Base-by-base conservation (phyloP, 1,140 invertebrate genomes). In the Neomicropteryx cornuta region DNA sequence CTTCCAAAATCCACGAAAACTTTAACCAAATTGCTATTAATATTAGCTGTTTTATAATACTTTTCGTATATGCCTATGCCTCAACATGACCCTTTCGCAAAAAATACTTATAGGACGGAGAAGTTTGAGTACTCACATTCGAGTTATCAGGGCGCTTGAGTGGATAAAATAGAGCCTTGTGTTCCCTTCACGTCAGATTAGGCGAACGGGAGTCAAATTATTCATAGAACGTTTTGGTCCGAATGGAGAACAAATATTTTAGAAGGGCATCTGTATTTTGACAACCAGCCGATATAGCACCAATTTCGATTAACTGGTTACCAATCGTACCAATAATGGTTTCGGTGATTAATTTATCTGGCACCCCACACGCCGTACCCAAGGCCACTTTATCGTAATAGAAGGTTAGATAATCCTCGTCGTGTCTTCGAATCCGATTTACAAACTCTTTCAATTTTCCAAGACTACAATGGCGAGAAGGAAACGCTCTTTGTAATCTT, bases 241-340 rank as follows among this genome's bases (percentile, higher is more conserved):
- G n/a, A 18, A 35, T 21, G 20, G 6, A 24, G 16, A 32, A 30
- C 13, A 39, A 18, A 18, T 39, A 39, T 22, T 34, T 34, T 11
- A 41, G 20, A n/a, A 41, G n/a, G 2, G 22, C 5, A n/a, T 13
- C 24, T 3, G 32, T 41, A 14, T 29, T 19, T 4, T 19, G 13
- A 16, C 39, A 35, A 3, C 39, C 33, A 28, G 38, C 38, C 11
- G 38, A 39, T 24, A 33, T 10, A 17, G 38, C 38, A 16, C 38
- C 38, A 16, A 39, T 21, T 24, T 39, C 38, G 4, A 33, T 32
- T n/a, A 39, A 24, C 23, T 39, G 22, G 31, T 39, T 18, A 3
- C 39, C 39, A 18, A 41, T 23, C 1, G 39, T 41, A n/a, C 39
- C 39, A 8, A 41, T 41, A 3, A 41, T 41, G 4, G 39, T 33